phyloP scores from a whole-genome alignment of 2,888 invertebrate species.

The Trissoscelio sp. region DNA sequence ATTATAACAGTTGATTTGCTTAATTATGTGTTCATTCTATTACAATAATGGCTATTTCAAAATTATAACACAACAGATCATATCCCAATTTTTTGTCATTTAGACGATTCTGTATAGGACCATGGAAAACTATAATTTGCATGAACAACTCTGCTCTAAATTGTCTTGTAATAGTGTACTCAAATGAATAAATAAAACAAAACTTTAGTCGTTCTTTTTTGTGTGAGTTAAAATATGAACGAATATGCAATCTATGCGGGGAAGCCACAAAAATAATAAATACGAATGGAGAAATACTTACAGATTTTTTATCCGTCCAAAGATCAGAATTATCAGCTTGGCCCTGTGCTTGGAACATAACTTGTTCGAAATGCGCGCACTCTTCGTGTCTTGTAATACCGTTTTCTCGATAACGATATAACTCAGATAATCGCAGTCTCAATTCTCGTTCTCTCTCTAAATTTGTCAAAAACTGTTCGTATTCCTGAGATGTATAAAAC shows the following conservation, averaged over 20 bases:
- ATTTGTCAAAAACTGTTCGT: slow-evolving; percentile 90
- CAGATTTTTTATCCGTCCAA: slow-evolving; percentile 88
- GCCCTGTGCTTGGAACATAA: slow-evolving; percentile 87
- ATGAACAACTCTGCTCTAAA: neutral
- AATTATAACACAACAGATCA: neutral
- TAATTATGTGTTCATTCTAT: neutral
- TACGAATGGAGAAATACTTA: slow-evolving; percentile 81
- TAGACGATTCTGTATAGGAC: slow-evolving; percentile 8
- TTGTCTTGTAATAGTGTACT: neutral
- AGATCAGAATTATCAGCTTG: slow-evolving; percentile 85
- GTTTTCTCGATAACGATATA: slow-evolving; percentile 92
- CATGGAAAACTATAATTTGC: slow-evolving; percentile 3
- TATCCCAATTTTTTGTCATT: slow-evolving; percentile 13
- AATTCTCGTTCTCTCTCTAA: slow-evolving; percentile 93
- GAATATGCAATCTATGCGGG: slow-evolving; percentile 17
- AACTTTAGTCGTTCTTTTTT: neutral
- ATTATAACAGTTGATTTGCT: neutral
- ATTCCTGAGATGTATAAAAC: slow-evolving; percentile 94
- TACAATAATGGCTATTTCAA: neutral
- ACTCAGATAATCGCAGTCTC: slow-evolving; percentile 91
- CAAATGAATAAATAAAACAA: neutral
- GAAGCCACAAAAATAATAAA: slow-evolving; percentile 25
- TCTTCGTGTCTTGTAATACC: slow-evolving; percentile 93
- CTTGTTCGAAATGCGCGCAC: slow-evolving; percentile 93
- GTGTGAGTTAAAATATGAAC: slow-evolving; percentile 14